These are phyloP conservation scores for Gambelia wislizenii DNA, from an alignment of 2,797 vertebrate genomes.

Conservation along the genomic window DNA sequence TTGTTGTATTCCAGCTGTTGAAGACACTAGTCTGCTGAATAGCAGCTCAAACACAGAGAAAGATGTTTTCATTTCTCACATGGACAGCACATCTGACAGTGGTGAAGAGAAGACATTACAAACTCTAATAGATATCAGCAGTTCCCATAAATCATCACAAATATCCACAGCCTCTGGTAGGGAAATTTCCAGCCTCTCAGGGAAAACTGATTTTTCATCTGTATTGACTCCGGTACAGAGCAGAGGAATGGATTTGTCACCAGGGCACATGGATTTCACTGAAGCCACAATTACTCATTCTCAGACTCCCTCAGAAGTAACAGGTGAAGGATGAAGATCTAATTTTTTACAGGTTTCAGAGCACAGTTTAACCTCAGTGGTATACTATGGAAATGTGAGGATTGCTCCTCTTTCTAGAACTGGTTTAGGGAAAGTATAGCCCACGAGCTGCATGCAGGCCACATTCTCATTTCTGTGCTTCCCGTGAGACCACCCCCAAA, in stretches of 20 bases:
- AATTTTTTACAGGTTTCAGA: not conserved
- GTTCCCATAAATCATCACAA: conserved; percentile 46
- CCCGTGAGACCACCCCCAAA: no score
- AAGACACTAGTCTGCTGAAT: conserved; percentile 48
- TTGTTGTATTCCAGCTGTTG: conserved; percentile 62
- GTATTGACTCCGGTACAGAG: not conserved
- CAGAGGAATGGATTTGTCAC: not conserved
- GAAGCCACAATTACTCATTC: accelerated
- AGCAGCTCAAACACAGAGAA: conserved; percentile 34
- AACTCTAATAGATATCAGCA: conserved; percentile 80
- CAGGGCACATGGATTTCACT: not conserved
- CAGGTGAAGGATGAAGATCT: conserved; percentile 45
- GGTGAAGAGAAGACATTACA: conserved; percentile 83
- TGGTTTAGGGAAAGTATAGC: no score
- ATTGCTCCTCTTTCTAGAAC: not conserved
- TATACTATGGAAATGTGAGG: not conserved
- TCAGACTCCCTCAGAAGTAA: accelerated
- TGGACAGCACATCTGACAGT: conserved; percentile 77
- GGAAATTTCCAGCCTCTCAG: conserved; percentile 27
- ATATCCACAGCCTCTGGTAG: conserved; percentile 40
- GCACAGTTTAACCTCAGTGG: not conserved
- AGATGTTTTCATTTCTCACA: conserved; percentile 46
- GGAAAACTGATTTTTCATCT: not conserved
- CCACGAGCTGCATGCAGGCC: no score
- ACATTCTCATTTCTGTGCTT: no score